These are phyloP conservation scores for Parasteatoda lunata DNA, from an alignment of 2,888 invertebrate genomes.

Conservation along the genomic window DNA sequence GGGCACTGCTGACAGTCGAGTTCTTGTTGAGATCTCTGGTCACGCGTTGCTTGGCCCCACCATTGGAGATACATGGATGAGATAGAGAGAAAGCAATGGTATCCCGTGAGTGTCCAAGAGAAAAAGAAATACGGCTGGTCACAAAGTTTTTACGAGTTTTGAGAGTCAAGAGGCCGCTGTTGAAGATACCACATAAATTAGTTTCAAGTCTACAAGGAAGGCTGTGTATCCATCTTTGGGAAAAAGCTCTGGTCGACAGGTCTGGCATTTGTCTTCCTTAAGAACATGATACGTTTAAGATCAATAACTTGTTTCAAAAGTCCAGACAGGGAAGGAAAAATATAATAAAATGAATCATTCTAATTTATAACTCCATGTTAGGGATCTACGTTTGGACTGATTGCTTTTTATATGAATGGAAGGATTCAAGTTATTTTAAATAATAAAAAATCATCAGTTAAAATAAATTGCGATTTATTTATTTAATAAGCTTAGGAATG, in stretches of 20 bases:
- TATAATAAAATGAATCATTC: background rate
- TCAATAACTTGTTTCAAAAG: background rate
- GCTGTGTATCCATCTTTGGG: conserved; percentile 27
- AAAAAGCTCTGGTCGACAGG: background rate
- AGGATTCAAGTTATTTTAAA: no score
- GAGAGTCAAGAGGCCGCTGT: conserved; percentile 25
- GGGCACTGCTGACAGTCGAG: conserved; percentile 16
- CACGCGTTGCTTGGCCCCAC: conserved; percentile 30
- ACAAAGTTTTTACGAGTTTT: conserved; percentile 48
- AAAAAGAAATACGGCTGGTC: conserved; percentile 54
- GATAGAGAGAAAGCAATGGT: conserved; percentile 7
- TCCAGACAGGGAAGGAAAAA: conserved; percentile 6
- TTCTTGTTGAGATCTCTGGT: conserved; percentile 45
- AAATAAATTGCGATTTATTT: no score
- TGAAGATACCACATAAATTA: conserved; percentile 49
- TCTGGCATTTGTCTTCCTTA: background rate
- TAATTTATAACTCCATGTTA: no score
- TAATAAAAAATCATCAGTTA: no score
- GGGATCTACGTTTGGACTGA: no score
- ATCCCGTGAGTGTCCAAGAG: conserved; percentile 40
- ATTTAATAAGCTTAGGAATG: no score
- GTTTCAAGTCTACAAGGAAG: conserved; percentile 19
- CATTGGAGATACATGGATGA: conserved; percentile 13
- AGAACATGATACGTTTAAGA: conserved; percentile 2
- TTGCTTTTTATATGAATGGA: no score